phyloP scores from a whole-genome alignment of 2,888 invertebrate genomes.

The Vanessa cardui region DNA sequence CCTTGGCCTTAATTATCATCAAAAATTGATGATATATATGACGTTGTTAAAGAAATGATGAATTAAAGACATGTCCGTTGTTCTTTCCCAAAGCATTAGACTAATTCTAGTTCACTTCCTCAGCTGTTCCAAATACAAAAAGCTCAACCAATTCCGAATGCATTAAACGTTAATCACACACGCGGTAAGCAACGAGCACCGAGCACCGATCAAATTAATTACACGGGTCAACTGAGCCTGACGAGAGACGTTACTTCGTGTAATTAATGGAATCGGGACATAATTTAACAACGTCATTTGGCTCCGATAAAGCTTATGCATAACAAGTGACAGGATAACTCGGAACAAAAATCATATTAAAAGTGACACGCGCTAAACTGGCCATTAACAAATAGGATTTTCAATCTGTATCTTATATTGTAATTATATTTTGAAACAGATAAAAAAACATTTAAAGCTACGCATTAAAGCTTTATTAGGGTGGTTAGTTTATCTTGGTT shows the following conservation, averaged over 20 bases:
- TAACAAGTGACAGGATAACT: conserved; percentile 20
- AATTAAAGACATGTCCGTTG: no score
- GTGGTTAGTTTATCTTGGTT: no score
- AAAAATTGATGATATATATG: no score
- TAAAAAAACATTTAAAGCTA: no score
- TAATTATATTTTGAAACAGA: no score
- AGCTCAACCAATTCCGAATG: not conserved
- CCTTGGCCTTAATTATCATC: no score
- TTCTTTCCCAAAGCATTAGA: no score
- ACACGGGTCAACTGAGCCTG: conserved; percentile 32
- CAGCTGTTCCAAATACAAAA: not conserved
- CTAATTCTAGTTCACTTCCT: no score
- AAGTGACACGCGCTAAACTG: not conserved
- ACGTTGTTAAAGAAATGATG: no score
- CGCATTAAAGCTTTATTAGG: no score
- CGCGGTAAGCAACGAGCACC: conserved; percentile 12
- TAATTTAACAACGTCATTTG: conserved; percentile 26
- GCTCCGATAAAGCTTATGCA: conserved; percentile 30
- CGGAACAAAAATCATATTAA: not conserved
- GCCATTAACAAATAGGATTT: no score
- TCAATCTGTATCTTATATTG: no score
- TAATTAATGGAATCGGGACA: conserved; percentile 29
- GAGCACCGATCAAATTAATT: conserved; percentile 26
- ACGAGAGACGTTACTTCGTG: conserved; percentile 23
- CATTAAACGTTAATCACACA: conserved; percentile 13